A percentile compares a stretch with the other conserved stretches of the same genome.
These are phyloP conservation scores for Aratinga solstitialis DNA, from an alignment of 2,797 vertebrate species.

Conservation along the genomic window DNA sequence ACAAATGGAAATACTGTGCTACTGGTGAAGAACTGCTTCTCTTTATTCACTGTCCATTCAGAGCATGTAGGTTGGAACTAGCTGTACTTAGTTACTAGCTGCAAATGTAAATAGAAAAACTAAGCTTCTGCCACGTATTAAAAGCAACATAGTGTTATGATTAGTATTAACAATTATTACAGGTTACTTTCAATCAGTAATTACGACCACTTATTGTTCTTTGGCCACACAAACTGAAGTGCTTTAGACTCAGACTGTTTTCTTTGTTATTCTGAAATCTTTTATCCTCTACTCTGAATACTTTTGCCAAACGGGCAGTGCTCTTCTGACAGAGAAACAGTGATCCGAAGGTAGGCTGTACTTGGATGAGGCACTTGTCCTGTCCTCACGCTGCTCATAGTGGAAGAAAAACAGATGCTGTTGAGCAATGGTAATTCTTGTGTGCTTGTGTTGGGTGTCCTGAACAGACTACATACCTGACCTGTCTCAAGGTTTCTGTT, in stretches of 20 bases:
- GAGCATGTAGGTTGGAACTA: not conserved
- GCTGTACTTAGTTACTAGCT: not conserved
- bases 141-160: not conserved
- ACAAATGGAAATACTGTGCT: not conserved
- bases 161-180: not conserved
- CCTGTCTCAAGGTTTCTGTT: not conserved
- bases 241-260: not conserved
- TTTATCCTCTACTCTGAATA: not conserved
- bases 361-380: not conserved
- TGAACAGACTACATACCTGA: not conserved
- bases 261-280: not conserved
- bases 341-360: rapidly evolving
- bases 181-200: not conserved
- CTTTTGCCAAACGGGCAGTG: not conserved
- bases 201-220: not conserved
- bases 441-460: not conserved
- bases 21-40: not conserved
- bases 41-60: not conserved
- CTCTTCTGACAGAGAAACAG: not conserved
- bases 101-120: not conserved
- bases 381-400: not conserved
- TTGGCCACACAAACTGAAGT: not conserved
- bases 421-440: not conserved
- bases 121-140: not conserved
- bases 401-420: not conserved